Conservation (phyloP, 2,797 vertebrate species). For the Semaprochilodus insignis region DNA sequence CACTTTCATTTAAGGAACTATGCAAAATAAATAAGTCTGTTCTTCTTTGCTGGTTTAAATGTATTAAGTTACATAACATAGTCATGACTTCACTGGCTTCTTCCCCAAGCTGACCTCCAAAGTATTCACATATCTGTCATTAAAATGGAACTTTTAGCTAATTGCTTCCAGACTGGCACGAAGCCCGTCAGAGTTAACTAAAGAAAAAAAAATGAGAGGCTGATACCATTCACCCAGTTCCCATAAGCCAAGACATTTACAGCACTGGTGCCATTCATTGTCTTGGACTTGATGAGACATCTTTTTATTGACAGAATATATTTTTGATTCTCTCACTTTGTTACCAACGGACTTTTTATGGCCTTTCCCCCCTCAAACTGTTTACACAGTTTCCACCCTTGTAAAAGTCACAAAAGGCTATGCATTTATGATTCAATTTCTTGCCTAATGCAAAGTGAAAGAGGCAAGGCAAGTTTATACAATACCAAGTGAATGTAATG, state of each 20-base stretch:
- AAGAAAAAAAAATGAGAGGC: slow-evolving; percentile 6
- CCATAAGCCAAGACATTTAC: slow-evolving; percentile 34
- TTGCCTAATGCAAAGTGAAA: slow-evolving; percentile 41
- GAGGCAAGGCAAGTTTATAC: slow-evolving; percentile 28
- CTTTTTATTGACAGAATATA: slow-evolving; percentile 48
- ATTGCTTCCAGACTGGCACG: slow-evolving; percentile 58
- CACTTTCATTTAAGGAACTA: slow-evolving; percentile 26
- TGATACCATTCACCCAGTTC: slow-evolving; percentile 28
- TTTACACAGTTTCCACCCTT: slow-evolving; percentile 55
- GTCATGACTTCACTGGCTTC: slow-evolving; percentile 39
- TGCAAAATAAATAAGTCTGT: slow-evolving; percentile 30
- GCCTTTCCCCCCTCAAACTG: slow-evolving; percentile 39
- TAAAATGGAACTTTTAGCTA: slow-evolving; percentile 46
- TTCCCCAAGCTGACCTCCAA: slow-evolving; percentile 39
- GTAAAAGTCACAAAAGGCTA: slow-evolving; percentile 53
- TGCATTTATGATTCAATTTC: slow-evolving; percentile 33
- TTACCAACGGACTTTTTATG: slow-evolving; percentile 52
- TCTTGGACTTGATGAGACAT: slow-evolving; percentile 33
- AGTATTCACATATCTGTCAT: slow-evolving; percentile 54
- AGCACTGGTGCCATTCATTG: slow-evolving; percentile 19
- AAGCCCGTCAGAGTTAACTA: slow-evolving; percentile 37
- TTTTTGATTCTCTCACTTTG: slow-evolving; percentile 49
- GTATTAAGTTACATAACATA: slow-evolving; percentile 51
- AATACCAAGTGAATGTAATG: slow-evolving; percentile 9
- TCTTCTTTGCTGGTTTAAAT: slow-evolving; percentile 27